These are phyloP conservation scores for Phyllopteryx taeniolatus DNA, from an alignment of 2,113 vertebrate genomes.

Conservation along the genomic window DNA sequence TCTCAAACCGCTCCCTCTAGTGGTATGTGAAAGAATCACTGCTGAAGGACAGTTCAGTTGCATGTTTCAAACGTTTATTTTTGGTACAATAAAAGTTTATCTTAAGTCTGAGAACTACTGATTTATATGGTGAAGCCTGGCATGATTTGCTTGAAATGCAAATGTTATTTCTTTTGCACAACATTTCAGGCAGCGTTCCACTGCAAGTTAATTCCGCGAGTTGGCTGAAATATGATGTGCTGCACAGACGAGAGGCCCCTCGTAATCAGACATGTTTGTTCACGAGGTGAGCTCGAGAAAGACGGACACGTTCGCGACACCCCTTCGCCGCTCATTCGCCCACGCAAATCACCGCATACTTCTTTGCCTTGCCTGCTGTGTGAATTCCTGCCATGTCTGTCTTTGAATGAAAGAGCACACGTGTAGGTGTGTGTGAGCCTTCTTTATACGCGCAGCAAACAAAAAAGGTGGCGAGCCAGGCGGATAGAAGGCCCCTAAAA, in stretches of 20 bases:
- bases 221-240: no score
- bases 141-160: no score
- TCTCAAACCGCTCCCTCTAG: no score
- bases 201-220: background rate
- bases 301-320: background rate
- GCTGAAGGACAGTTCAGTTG: no score
- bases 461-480: background rate
- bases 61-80: no score
- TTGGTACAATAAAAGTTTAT: no score
- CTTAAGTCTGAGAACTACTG: no score
- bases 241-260: no score
- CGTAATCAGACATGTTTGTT: background rate
- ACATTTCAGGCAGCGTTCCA: background rate
- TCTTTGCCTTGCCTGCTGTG: slow-evolving; percentile 7
- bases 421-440: slow-evolving; percentile 9
- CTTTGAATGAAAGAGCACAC: slow-evolving; percentile 27
- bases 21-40: no score
- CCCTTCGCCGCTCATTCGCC: no score
- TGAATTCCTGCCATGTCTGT: slow-evolving; percentile 11
- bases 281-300: background rate
- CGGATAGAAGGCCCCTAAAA: slow-evolving; percentile 25
- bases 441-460: slow-evolving; percentile 4
- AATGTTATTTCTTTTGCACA: background rate
- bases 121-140: no score
- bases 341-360: no score